Conservation (phyloP, 2,797 vertebrate species). For the Pteronotus mesoamericanus region DNA sequence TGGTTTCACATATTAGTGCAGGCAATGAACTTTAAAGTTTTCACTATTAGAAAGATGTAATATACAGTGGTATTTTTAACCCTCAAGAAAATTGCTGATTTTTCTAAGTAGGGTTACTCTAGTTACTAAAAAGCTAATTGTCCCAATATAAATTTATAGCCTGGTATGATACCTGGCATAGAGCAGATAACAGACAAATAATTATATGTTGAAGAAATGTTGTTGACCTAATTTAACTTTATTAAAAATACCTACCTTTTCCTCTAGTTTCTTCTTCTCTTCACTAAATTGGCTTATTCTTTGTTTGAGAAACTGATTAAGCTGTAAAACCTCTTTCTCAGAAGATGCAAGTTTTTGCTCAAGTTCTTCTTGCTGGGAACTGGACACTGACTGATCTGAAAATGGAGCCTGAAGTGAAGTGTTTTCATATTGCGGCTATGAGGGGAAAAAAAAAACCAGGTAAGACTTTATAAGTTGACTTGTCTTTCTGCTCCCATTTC, state of each 20-base stretch:
- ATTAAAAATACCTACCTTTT: conserved; percentile 87
- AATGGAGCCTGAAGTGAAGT: conserved; percentile 76
- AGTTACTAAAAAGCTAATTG: background rate
- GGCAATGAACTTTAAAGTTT: background rate
- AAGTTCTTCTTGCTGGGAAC: conserved; percentile 86
- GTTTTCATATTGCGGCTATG: conserved; percentile 83
- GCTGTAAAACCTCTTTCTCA: conserved; percentile 88
- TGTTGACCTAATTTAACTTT: background rate
- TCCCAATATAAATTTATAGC: background rate
- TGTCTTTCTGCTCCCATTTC: background rate
- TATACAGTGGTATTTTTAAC: background rate
- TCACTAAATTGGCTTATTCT: conserved; percentile 90
- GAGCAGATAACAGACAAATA: background rate
- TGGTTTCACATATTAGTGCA: background rate
- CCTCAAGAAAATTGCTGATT: background rate
- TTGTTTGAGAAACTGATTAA: conserved; percentile 91
- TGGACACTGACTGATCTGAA: conserved; percentile 79
- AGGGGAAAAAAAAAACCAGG: background rate
- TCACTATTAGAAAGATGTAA: background rate
- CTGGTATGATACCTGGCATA: background rate
- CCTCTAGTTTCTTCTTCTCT: conserved; percentile 94
- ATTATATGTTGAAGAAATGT: background rate
- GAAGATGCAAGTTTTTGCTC: conserved; percentile 86
- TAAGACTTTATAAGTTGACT: background rate
- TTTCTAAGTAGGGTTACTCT: background rate